phyloP scores from a whole-genome alignment of 2,113 vertebrate genomes.

The Dunckerocampus dactyliophorus region DNA sequence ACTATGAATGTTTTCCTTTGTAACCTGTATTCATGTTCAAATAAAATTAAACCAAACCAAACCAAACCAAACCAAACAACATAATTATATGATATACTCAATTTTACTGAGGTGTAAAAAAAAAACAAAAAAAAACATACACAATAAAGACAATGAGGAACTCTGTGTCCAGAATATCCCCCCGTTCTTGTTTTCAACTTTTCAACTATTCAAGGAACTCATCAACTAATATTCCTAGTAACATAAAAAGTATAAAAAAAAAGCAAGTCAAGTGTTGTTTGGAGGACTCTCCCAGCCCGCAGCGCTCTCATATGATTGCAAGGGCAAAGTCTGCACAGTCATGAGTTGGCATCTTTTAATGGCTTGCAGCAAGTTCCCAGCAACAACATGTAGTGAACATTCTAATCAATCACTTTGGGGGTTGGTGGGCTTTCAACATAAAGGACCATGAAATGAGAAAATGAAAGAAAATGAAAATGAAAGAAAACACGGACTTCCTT shows the following conservation, averaged over 20 bases:
- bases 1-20: too few species aligned
- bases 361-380: conserved; percentile 39
- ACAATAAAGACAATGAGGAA: neutral
- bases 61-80: too few species aligned
- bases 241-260: conserved; percentile 10
- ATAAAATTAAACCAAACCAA: too few species aligned
- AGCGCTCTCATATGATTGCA: conserved; percentile 70
- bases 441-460: neutral
- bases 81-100: neutral
- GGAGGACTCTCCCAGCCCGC: conserved; percentile 37
- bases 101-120: neutral
- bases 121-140: neutral
- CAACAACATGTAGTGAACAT: conserved; percentile 30
- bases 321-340: conserved; percentile 54
- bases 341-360: conserved; percentile 65
- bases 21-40: too few species aligned
- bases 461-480: too few species aligned
- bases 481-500: too few species aligned
- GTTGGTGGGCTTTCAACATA: neutral
- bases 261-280: conserved; percentile 26
- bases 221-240: conserved; percentile 17
- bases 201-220: neutral
- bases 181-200: neutral
- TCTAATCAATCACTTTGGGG: neutral
- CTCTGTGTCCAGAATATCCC: conserved; percentile 3